Base-by-base conservation (phyloP, 1,140 invertebrate genomes). In the Polypedilum vanderplanki region DNA sequence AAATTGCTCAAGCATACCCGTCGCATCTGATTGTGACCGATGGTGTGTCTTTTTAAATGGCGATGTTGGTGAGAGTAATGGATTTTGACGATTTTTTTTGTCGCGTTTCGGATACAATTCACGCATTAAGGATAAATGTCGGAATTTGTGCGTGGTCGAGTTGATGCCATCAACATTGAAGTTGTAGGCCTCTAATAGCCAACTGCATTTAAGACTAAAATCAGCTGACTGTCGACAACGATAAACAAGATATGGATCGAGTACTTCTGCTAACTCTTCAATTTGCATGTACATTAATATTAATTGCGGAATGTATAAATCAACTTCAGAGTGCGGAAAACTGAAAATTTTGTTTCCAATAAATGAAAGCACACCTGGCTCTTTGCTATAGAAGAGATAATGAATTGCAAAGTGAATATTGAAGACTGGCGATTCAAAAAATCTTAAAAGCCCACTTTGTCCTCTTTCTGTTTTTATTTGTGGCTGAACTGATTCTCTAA, bases 241-340 rank as follows among this genome's bases (percentile, higher is more conserved):
- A 85, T 96, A 88, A 76, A 98, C 89, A 79, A 99, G 87, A 87
- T 99, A 99, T 70, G 96, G 94, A 87, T 97, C 94, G 78, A 92
- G 85, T 75, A 96, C 88, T 85, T 98, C 96, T 73, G 96, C 96
- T 75, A 98, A 90, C 80, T 98, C 96, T 78, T 91, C 91, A 89
- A 98, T 96, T 84, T 98, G 96, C 85, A 98, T 95, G 81, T 98
- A 99, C 94, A 99, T 97, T 79, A 95, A 96, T 77, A 98, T 91
- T 79, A 99, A 83, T 84, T 99, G 97, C 64, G 97, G 97, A 79
- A 99, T 87, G 85, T 98, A 99, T 83, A 98, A 97, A 85, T 99
- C 97, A 41, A 98, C 94, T 77, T 98, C 94, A 77, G 87, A 86
- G 81, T 95, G 88, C 33, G 90, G 88, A 84, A 98, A 99, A 84